Conservation (phyloP, 2,888 invertebrate genomes). For the Laothoe populi region DNA sequence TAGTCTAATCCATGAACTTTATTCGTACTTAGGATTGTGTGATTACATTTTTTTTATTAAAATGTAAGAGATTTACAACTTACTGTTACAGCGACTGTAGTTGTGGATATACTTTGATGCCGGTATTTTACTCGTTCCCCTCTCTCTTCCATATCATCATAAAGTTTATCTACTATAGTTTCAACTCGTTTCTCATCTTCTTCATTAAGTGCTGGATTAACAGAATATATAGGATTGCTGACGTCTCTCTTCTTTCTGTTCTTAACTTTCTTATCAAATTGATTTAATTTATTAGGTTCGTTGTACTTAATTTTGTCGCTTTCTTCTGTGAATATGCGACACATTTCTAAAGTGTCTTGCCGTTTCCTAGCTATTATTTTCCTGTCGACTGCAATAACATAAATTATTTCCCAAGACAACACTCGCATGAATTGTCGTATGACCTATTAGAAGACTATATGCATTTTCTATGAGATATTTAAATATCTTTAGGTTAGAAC, state of each 20-base stretch:
- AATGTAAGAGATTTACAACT: conserved; percentile 34
- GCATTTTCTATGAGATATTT: no score
- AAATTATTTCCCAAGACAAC: not conserved
- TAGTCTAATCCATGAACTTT: no score
- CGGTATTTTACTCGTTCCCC: conserved; percentile 56
- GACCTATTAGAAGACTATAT: no score
- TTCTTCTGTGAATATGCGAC: conserved; percentile 64
- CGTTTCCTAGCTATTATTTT: conserved; percentile 66
- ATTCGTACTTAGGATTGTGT: no score
- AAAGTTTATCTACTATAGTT: conserved; percentile 65
- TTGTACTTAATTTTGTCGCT: conserved; percentile 40
- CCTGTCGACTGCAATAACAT: conserved; percentile 56
- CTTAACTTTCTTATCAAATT: conserved; percentile 34
- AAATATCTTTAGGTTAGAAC: no score
- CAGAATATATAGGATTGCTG: conserved; percentile 29
- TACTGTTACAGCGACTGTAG: conserved; percentile 26
- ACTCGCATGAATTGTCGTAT: no score
- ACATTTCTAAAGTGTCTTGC: conserved; percentile 73
- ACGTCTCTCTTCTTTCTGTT: conserved; percentile 46
- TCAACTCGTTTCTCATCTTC: conserved; percentile 59
- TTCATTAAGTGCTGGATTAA: conserved; percentile 46
- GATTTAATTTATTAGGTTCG: conserved; percentile 31
- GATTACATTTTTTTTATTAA: no score
- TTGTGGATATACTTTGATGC: conserved; percentile 39
- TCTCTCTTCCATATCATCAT: conserved; percentile 61